Percentiles rank a stretch among this genome's conserved stretches.
Evolutionary conservation across 2,113 vertebrate species (phyloP).

Genomic region (Boulengeromyrus knoepffleri): DNA sequence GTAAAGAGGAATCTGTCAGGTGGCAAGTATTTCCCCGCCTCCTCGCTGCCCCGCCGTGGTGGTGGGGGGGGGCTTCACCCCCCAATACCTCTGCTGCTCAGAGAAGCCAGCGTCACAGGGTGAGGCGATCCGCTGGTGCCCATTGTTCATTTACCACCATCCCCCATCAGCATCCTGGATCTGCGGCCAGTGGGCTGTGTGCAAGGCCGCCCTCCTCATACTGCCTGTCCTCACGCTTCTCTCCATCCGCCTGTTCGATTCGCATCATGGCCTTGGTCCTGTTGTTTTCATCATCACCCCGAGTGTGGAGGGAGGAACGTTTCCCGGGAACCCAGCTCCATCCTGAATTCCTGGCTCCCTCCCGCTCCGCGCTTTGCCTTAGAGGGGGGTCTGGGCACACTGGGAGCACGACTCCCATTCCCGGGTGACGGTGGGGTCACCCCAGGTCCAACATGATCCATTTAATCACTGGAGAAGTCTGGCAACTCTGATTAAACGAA

Average conservation of each 20-base stretch:
- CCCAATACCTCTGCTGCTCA: conserved; percentile 34
- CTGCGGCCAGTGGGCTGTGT: conserved; percentile 63
- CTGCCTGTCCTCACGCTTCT: conserved; percentile 28
- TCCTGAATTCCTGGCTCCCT: conserved; percentile 33
- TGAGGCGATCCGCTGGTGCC: conserved; percentile 54
- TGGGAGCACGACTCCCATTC: too few species aligned
- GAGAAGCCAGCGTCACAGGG: conserved; percentile 41
- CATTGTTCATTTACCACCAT: conserved; percentile 59
- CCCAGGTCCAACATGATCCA: neutral
- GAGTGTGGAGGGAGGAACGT: conserved; percentile 21
- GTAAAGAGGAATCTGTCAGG: conserved; percentile 65
- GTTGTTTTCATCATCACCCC: conserved; percentile 42
- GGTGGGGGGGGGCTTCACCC: too few species aligned
- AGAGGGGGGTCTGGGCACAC: conserved; percentile 30
- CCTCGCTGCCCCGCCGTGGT: conserved; percentile 39
- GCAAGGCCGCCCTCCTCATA: conserved; percentile 54
- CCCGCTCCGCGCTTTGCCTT: conserved; percentile 53
- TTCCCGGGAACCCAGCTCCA: conserved; percentile 18
- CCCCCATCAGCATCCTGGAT: conserved; percentile 45
- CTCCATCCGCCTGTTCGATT: conserved; percentile 38
- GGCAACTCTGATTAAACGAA: neutral
- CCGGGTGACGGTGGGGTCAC: neutral
- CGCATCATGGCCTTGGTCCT: conserved; percentile 38
- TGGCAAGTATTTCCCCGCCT: conserved; percentile 43
- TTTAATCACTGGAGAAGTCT: neutral